A percentile compares a stretch with the other conserved stretches of the same genome.
Conservation (phyloP, 2,113 vertebrate genomes). For the Nyctibius bracteatus region DNA sequence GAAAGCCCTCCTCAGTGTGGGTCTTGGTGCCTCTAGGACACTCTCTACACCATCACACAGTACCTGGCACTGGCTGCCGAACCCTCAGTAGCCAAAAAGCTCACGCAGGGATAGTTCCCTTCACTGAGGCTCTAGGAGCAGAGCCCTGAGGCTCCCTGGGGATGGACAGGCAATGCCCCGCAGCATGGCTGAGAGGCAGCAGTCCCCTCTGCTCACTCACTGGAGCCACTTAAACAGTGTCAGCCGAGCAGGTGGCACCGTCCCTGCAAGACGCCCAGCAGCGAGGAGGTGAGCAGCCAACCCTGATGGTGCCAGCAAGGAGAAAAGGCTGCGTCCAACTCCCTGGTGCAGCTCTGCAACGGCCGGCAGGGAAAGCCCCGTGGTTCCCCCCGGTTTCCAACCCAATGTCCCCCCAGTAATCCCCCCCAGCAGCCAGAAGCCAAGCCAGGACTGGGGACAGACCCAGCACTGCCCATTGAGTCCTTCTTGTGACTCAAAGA, state of each 20-base stretch:
- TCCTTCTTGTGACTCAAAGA: not conserved
- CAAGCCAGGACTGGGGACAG: not conserved
- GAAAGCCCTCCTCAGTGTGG: not conserved
- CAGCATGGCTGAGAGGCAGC: not conserved
- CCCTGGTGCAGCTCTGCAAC: not conserved
- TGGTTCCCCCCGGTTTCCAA: not conserved
- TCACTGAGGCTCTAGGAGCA: not conserved
- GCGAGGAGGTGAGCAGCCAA: not conserved
- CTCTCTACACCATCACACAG: rapidly evolving
- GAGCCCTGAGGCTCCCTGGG: not conserved
- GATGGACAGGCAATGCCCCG: rapidly evolving
- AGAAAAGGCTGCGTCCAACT: not conserved
- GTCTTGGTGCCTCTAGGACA: not conserved
- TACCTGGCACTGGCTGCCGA: not conserved
- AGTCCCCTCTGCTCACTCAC: not conserved
- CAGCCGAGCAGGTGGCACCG: not conserved
- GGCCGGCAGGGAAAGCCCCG: not conserved
- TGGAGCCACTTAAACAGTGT: not conserved
- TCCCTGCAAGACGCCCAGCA: not conserved
- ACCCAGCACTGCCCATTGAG: not conserved
- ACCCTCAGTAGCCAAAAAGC: not conserved
- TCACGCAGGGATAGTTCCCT: not conserved
- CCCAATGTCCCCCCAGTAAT: not conserved
- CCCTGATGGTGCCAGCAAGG: not conserved
- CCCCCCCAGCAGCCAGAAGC: not conserved